phyloP scores from a whole-genome alignment of 2,888 invertebrate genomes.

The Sesia bembeciformis region DNA sequence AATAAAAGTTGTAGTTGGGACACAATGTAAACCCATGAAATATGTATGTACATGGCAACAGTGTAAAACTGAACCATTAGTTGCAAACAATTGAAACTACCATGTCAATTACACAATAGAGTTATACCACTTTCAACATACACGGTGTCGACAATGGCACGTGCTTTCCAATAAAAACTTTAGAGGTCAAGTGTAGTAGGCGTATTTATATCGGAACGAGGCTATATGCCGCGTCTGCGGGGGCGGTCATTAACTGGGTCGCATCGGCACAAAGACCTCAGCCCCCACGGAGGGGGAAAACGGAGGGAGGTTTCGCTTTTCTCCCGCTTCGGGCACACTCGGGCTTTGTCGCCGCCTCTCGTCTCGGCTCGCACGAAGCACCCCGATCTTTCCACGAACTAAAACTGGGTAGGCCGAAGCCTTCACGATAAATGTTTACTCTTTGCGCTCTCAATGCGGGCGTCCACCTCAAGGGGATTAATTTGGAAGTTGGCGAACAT shows the following conservation, averaged over 20 bases:
- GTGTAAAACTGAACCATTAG: not conserved
- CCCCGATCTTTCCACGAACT: conserved; percentile 42
- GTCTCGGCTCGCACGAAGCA: conserved; percentile 37
- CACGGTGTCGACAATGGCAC: conserved; percentile 56
- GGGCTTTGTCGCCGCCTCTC: conserved; percentile 28
- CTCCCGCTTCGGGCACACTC: conserved; percentile 24
- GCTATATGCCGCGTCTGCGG: conserved; percentile 62
- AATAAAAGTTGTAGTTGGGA: too few relatives aligned
- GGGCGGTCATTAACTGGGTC: conserved; percentile 74
- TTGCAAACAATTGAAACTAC: not conserved
- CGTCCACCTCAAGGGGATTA: conserved; percentile 59
- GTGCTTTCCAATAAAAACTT: conserved; percentile 73
- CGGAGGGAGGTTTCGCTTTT: conserved; percentile 58
- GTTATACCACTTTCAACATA: conserved; percentile 47
- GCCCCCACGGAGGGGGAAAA: conserved; percentile 39
- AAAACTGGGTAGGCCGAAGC: conserved; percentile 16
- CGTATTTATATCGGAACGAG: conserved; percentile 71
- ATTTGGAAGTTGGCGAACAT: conserved; percentile 51
- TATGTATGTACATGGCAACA: not conserved
- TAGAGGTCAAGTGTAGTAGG: conserved; percentile 75
- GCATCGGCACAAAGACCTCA: conserved; percentile 66
- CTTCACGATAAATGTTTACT: conserved; percentile 47
- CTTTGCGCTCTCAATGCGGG: conserved; percentile 34
- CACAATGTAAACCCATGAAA: too few relatives aligned
- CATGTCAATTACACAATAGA: conserved; percentile 19